Evolutionary conservation across 2,113 vertebrate genomes (phyloP).

Genomic region (Halcyon senegalensis): DNA sequence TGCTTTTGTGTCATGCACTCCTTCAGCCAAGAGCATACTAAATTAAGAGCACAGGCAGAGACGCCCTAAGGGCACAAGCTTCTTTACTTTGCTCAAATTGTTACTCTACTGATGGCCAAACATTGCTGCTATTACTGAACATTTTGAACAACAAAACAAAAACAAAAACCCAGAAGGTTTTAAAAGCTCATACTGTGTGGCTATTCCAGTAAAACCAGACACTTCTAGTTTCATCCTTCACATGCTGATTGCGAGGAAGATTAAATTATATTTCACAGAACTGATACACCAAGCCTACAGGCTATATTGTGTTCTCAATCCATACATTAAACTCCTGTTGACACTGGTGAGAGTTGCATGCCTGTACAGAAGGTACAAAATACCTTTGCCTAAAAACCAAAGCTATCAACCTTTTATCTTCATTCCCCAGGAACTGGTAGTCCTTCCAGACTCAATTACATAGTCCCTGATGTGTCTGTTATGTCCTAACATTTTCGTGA

Average conservation of each 20-base stretch:
- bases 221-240: not conserved
- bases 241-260: not conserved
- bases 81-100: not conserved
- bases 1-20: not conserved
- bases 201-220: not conserved
- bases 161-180: not conserved
- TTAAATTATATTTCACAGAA: not conserved
- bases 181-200: not conserved
- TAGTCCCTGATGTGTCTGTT: not conserved
- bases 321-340: constrained; percentile 35
- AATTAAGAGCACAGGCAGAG: not conserved
- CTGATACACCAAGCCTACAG: not conserved
- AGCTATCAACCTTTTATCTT: not conserved
- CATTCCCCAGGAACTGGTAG: not conserved
- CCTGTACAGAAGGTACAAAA: not conserved
- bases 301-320: not conserved
- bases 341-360: not conserved
- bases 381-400: not conserved
- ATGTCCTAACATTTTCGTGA: not conserved
- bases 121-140: not conserved
- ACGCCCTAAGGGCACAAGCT: not conserved
- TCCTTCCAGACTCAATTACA: not conserved
- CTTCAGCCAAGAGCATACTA: not conserved
- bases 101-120: constrained; percentile 9
- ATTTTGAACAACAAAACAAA: constrained; percentile 19